Evolutionary conservation across 1,140 invertebrate genomes (phyloP).

Genomic region (Drosophila sulfurigaster): DNA sequence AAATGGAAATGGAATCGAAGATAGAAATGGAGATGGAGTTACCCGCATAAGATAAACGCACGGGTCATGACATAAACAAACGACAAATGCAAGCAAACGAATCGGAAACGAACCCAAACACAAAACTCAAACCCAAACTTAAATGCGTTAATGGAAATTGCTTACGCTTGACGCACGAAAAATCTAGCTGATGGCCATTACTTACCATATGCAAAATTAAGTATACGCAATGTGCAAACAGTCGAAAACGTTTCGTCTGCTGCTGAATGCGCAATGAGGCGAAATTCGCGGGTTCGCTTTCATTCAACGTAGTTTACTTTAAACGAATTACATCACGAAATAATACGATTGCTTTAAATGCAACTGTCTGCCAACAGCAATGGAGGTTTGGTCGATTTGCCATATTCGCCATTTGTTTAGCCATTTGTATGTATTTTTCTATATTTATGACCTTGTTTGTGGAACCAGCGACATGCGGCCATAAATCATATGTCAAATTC

Average conservation of each 20-base stretch:
- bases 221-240: constrained; percentile 61
- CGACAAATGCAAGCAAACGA: constrained; percentile 42
- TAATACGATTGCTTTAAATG: constrained; percentile 13
- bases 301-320: constrained; percentile 17
- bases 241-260: constrained; percentile 28
- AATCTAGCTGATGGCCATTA: constrained; percentile 44
- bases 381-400: constrained; percentile 34
- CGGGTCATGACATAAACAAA: constrained; percentile 61
- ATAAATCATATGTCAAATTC: constrained; percentile 71
- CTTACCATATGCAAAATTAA: constrained; percentile 61
- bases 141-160: constrained; percentile 65
- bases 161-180: constrained; percentile 46
- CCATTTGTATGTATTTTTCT: constrained; percentile 41
- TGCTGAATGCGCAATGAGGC: constrained; percentile 25
- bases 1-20: constrained; percentile 13
- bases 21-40: constrained; percentile 1
- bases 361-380: constrained; percentile 1
- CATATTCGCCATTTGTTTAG: constrained; percentile 34
- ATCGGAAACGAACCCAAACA: constrained; percentile 18
- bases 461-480: constrained; percentile 60
- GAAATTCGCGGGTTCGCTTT: constrained; percentile 19
- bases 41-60: constrained; percentile 56
- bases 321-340: constrained; percentile 31
- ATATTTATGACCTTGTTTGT: constrained; percentile 75
- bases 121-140: constrained; percentile 11